These are phyloP conservation scores for Eupithecia tripunctaria DNA, from an alignment of 2,888 invertebrate genomes.

Conservation along the genomic window DNA sequence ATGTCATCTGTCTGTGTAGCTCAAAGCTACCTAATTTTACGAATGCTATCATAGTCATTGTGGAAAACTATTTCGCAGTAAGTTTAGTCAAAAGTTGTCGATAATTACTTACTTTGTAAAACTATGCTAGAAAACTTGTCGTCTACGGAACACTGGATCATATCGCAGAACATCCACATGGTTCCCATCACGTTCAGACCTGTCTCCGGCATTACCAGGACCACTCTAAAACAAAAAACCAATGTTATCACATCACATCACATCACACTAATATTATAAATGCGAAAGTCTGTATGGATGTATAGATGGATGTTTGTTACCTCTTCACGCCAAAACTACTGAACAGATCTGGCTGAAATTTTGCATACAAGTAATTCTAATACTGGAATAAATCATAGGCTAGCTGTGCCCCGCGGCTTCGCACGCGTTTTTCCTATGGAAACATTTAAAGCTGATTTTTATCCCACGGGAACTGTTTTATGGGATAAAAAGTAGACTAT, in stretches of 20 bases:
- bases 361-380: too few species aligned
- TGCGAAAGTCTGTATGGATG: too few species aligned
- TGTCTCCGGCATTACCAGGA: constrained; percentile 90
- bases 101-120: constrained; percentile 86
- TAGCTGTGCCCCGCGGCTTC: too few species aligned
- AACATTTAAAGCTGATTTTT: too few species aligned
- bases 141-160: constrained; percentile 87
- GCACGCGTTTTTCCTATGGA: too few species aligned
- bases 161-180: constrained; percentile 90
- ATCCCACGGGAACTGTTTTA: too few species aligned
- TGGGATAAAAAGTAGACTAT: too few species aligned
- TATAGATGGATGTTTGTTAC: too few species aligned
- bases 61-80: background rate
- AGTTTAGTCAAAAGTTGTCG: background rate
- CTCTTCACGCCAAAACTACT: too few species aligned
- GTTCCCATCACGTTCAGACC: constrained; percentile 92
- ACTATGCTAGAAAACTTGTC: constrained; percentile 89
- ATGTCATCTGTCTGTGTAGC: background rate
- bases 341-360: too few species aligned
- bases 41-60: background rate
- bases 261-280: too few species aligned
- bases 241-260: background rate
- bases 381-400: too few species aligned
- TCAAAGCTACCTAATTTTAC: background rate
- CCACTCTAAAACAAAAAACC: constrained; percentile 82